These are phyloP conservation scores for Macropodus opercularis DNA, from an alignment of 2,797 vertebrate species.

Conservation along the genomic window DNA sequence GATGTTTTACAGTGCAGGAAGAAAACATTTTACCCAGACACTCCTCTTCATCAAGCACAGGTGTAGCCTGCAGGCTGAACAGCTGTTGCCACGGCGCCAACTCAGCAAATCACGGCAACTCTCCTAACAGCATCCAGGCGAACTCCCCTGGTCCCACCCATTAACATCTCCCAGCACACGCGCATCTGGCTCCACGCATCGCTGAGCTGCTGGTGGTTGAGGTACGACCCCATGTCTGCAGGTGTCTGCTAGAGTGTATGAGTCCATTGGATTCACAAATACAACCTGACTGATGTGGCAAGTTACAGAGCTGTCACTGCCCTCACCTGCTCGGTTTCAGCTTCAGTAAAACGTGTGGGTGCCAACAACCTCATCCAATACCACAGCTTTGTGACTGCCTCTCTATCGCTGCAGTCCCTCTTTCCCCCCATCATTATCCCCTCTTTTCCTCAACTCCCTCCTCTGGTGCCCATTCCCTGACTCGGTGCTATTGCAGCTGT, in stretches of 20 bases:
- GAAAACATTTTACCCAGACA: not conserved
- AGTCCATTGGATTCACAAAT: conserved; percentile 4
- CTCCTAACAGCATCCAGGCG: not conserved
- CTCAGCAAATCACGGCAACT: conserved; percentile 40
- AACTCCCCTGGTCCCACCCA: conserved; percentile 6
- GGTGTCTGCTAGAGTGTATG: not conserved
- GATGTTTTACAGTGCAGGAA: not conserved
- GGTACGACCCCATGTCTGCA: conserved; percentile 5
- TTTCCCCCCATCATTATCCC: conserved; percentile 8
- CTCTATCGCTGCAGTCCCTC: conserved; percentile 23
- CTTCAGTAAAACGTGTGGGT: conserved; percentile 14
- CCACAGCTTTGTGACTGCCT: conserved; percentile 4
- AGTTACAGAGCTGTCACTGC: conserved; percentile 35
- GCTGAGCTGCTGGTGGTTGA: conserved; percentile 25
- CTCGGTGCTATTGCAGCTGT: conserved; percentile 74
- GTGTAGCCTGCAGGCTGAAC: conserved; percentile 56
- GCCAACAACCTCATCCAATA: conserved; percentile 24
- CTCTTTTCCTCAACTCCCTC: conserved; percentile 6
- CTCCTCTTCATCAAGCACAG: conserved; percentile 37
- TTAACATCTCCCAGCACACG: conserved; percentile 8
- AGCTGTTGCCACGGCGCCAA: conserved; percentile 54
- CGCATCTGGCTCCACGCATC: conserved; percentile 5
- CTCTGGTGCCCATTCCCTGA: conserved; percentile 34
- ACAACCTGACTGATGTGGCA: conserved; percentile 19
- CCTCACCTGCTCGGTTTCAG: conserved; percentile 12